phyloP scores from a whole-genome alignment of 2,888 invertebrate species.

The Troides oblongomaculatus region DNA sequence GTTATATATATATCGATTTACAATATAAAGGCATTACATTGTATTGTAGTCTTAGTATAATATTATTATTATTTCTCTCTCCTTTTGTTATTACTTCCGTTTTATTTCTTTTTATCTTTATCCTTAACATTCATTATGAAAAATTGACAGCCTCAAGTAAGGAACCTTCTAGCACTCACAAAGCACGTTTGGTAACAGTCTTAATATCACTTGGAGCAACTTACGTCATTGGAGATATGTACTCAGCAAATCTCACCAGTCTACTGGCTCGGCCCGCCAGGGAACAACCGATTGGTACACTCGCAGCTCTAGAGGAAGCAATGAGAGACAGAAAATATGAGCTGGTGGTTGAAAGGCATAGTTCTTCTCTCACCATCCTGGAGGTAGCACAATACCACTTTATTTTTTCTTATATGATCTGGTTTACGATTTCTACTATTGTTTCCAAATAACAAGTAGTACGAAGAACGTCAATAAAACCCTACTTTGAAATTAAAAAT shows the following conservation, averaged over 20 bases:
- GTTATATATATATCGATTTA: too few species aligned
- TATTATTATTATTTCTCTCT: too few species aligned
- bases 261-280: constrained; percentile 85
- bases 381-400: constrained; percentile 68
- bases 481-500: too few species aligned
- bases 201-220: constrained; percentile 87
- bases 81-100: too few species aligned
- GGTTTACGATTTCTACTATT: too few species aligned
- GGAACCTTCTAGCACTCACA: constrained; percentile 82
- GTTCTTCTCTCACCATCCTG: constrained; percentile 85
- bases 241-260: constrained; percentile 88
- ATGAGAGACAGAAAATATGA: constrained; percentile 83
- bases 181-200: constrained; percentile 84
- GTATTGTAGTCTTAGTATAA: too few species aligned
- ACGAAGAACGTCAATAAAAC: too few species aligned
- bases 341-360: constrained; percentile 85
- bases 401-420: too few species aligned
- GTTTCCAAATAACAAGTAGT: too few species aligned
- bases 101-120: too few species aligned
- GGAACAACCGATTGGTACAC: constrained; percentile 84
- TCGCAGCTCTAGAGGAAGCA: constrained; percentile 83
- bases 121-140: too few species aligned
- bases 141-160: constrained; percentile 71
- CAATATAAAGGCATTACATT: too few species aligned
- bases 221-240: constrained; percentile 88